Conservation (phyloP, 64 coral and sea anemone species). For the Orbicella faveolata region DNA sequence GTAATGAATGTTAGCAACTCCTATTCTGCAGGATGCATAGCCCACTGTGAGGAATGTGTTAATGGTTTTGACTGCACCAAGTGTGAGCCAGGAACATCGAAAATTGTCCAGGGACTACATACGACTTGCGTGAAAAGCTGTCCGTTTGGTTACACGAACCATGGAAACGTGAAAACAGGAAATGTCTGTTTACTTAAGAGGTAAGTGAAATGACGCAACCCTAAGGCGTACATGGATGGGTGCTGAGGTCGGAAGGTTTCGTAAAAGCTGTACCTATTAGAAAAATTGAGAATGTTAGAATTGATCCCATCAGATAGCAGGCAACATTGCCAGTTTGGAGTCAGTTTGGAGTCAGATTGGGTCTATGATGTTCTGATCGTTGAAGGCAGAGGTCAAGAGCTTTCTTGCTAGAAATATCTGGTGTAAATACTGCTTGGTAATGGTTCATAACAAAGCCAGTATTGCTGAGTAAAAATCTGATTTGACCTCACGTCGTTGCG, state of each 20-base stretch:
- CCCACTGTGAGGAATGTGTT: background rate
- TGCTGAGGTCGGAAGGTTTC: background rate
- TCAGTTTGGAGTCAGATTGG: too few species aligned
- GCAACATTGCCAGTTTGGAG: too few species aligned
- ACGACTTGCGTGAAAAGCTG: conserved; percentile 6
- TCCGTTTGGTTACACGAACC: conserved; percentile 7
- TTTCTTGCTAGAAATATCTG: too few species aligned
- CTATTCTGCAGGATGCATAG: background rate
- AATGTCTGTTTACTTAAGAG: conserved; percentile 7
- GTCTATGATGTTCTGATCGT: too few species aligned
- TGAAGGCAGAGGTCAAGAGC: too few species aligned
- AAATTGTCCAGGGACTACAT: background rate
- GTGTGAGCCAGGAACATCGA: conserved; percentile 10
- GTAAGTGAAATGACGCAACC: background rate
- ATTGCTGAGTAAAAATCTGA: too few species aligned
- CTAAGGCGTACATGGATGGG: background rate
- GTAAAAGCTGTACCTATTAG: background rate
- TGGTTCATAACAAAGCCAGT: too few species aligned
- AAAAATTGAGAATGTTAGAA: too few species aligned
- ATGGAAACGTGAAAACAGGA: background rate
- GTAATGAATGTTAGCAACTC: background rate
- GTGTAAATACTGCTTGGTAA: too few species aligned
- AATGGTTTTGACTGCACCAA: conserved; percentile 13
- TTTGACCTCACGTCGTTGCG: too few species aligned
- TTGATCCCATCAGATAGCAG: too few species aligned